Percentiles rank a stretch among this genome's conserved stretches.
These are phyloP conservation scores for Drosophila saltans DNA, from an alignment of 1,140 invertebrate species.

Conservation along the genomic window DNA sequence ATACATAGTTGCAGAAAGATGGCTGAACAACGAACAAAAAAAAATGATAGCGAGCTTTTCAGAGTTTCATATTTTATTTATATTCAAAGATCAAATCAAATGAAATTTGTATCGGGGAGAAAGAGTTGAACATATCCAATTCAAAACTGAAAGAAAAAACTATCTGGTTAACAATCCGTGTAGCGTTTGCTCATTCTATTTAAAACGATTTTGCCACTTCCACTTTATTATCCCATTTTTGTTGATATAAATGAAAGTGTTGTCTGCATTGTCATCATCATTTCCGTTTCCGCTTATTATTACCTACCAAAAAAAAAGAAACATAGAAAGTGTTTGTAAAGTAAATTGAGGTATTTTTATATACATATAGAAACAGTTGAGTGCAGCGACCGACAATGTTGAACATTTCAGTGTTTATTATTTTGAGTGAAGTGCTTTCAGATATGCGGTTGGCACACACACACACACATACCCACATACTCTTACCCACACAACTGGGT, in stretches of 20 bases:
- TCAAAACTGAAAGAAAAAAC: too few species aligned
- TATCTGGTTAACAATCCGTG: too few species aligned
- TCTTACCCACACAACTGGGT: neutral
- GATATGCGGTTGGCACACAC: conserved; percentile 3
- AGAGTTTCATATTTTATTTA: too few species aligned
- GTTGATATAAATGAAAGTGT: neutral
- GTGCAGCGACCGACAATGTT: neutral
- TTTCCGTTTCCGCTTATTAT: conserved; percentile 9
- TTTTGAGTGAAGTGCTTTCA: conserved; percentile 15
- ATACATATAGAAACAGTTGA: neutral
- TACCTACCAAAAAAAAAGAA: neutral
- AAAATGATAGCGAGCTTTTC: too few species aligned
- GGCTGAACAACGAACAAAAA: too few species aligned
- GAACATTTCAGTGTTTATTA: conserved; percentile 12
- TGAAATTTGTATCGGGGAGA: too few species aligned
- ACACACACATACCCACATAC: neutral
- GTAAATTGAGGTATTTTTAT: neutral
- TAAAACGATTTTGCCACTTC: too few species aligned
- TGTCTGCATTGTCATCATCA: neutral
- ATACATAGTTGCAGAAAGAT: too few species aligned
- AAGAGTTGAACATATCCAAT: too few species aligned
- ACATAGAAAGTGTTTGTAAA: neutral
- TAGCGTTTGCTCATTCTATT: too few species aligned
- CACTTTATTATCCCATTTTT: too few species aligned
- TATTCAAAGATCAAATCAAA: too few species aligned